A percentile compares a stretch with the other conserved stretches of the same genome.
These are phyloP conservation scores for Phalera bucephala DNA, from an alignment of 2,888 invertebrate species.

Conservation along the genomic window DNA sequence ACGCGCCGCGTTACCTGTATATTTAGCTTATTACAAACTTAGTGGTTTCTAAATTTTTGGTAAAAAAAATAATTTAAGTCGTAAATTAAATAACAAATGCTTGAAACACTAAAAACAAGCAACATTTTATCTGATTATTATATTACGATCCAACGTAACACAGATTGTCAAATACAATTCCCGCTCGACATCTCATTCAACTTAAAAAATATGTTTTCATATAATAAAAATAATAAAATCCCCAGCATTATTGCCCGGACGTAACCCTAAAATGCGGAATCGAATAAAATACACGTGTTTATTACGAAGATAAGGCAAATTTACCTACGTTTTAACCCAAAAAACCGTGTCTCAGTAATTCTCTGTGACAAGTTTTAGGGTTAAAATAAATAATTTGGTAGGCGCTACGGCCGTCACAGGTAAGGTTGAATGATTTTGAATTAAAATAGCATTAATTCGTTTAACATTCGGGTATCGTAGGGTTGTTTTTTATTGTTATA, in stretches of 20 bases:
- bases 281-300: conserved; percentile 20
- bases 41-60: too few species aligned
- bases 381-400: conserved; percentile 7
- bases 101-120: too few species aligned
- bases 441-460: conserved; percentile 45
- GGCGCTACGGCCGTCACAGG: conserved; percentile 21
- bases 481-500: too few species aligned
- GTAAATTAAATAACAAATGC: too few species aligned
- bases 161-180: too few species aligned
- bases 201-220: too few species aligned
- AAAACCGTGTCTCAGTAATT: conserved; percentile 25
- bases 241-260: background rate
- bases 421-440: conserved; percentile 34
- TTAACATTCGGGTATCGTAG: conserved; percentile 25
- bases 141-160: too few species aligned
- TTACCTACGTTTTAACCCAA: conserved; percentile 11
- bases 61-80: too few species aligned
- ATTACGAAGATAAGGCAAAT: conserved; percentile 16
- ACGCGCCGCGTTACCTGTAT: too few species aligned
- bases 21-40: too few species aligned
- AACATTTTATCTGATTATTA: too few species aligned
- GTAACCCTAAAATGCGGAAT: conserved; percentile 3
- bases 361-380: conserved; percentile 23
- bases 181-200: too few species aligned
- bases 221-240: background rate